Base-by-base conservation (phyloP, 2,888 invertebrate species). In the Amphipyra tragopoginis region DNA sequence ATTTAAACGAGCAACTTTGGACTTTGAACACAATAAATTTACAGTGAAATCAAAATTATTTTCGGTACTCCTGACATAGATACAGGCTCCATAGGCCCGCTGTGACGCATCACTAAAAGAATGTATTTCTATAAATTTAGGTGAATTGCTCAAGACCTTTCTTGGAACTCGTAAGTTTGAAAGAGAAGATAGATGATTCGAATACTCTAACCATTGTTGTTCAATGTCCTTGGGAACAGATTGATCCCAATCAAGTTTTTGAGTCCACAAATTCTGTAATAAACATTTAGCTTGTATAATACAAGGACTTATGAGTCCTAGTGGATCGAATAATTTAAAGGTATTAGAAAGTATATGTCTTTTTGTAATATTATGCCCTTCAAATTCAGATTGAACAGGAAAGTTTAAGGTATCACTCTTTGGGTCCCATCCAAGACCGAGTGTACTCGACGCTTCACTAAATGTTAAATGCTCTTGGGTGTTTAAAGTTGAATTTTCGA, bases 41-140 rank as follows among this genome's bases (percentile, higher is more conserved):
- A 48, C 15, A 29, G 7, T n/a, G 8, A 45, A 45, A 11, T 45
- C 44, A 29, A 2, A 11, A n/a, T 36, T 34, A 15, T 48, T 48
- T 48, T 48, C 34, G 6, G 34, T 15, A 13, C 47, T 48, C 11
- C 47, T 48, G n/a, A 48, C 13, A n/a, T 48, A 48, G n/a, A 48
- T 15, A 36, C 45, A 33, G 10, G 45, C 45, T 13, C 45, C 42
- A 15, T 42, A 42, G 15, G 42, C 42, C 42, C 13, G 13, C 42
- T 42, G 42, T 42, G 42, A 42, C 9, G 42, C 42, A 8, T 42
- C 42, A 42, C 42, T 42, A 9, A 42, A 42, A 15, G 15, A 15
- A 42, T 42, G 42, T 14, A 15, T 7, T 42, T 42, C 42, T 42
- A 42, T 42, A 6, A 42, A 9, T 42, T 42, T 42, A 15, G 42